Base-by-base conservation (phyloP, 1,140 invertebrate species). In the Helicoverpa armigera region DNA sequence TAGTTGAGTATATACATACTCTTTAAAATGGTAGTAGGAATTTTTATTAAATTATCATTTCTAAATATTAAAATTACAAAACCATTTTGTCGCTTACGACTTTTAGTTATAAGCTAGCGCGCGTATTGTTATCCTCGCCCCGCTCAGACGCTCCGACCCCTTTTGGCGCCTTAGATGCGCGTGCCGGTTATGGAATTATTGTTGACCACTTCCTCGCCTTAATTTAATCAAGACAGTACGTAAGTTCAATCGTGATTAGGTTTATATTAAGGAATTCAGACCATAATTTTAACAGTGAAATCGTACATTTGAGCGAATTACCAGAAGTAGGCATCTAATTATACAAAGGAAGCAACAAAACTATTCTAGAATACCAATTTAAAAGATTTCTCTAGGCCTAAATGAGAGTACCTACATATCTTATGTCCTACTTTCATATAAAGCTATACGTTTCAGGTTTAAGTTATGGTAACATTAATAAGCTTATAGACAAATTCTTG, bases 291-390 rank as follows among this genome's bases (percentile, higher is more conserved):
- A n/a, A 43, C 23, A 48, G 75, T 14, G 75, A 78, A 78, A 78
- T 67, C 65, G 67, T 53, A 80, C 43, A 73, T 80, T 72, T 63
- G 51, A 80, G 63, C 54, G 35, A 61, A 80, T 63, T 63, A 48
- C 23, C 69, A 79, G 73, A 82, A 79, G 67, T 78, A 56, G 54
- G 50, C 14, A 54, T 4, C 11, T 3, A 70, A 31, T 53, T 73
- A 82, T 78, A 51, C 69, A 65, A 67, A 82, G 61, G 60, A 79
- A 76, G 72, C 31, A 63, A 61, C 5, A 3, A 51, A 51, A 80
- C 83, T 75, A 35, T 61, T 43, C 31, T 76, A 79, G 83, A 81
- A 84, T 84, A 84, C 75, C 53, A 83, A 83, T 3, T 69, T 23
- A 35, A 70, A 4, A 67, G 76, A 83, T 83, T 83, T 83, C 82